Base-by-base conservation (phyloP, 2,113 vertebrate species). In the Fregata magnificens region DNA sequence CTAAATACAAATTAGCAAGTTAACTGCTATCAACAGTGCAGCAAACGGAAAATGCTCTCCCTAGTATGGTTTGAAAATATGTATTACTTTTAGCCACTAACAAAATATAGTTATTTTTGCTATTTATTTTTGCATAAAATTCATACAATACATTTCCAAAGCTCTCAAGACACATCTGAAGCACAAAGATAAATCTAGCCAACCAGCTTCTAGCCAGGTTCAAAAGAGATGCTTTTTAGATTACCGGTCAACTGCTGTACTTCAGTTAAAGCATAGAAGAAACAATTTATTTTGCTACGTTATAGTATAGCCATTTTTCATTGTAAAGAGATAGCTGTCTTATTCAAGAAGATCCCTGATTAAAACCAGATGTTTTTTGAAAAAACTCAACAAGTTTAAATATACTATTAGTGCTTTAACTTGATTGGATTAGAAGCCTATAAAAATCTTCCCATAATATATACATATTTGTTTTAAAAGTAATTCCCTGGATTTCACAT, bases 351-450 rank as follows among this genome's bases (percentile, higher is more conserved):
- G 62, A 84, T n/a, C 14, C 7, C 38, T 36, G 67, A 96, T 52
- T 88, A 63, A 93, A 96, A 93, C 31, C 81, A 97, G 79, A 81
- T 86, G 42, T 17, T 45, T 78, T 70, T 45, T 24, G 2, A 74
- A 84, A 17, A 67, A 87, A 97, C 95, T 93, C 90, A 90, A 24
- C 77, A 86, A 80, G 86, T 94, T 96, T 97, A 96, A 96, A 97
- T 77, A 92, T 82, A 95, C 88, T 94, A 83, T 96, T 86, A 70
- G 63, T 88, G 71, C 74, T 94, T 98, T 93, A 94, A 86, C 47
- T 95, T 80, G 26, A 90, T 95, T 97, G 87, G 96, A 97, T 96
- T 95, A 90, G 88, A 97, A 96, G 86, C 63, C 88, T 93, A 61
- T 61, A 81, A 96, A 95, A 86, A 82, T 88, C 49, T 93, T 93